phyloP scores from a whole-genome alignment of 2,113 vertebrate genomes.

The Seriola dumerili region DNA sequence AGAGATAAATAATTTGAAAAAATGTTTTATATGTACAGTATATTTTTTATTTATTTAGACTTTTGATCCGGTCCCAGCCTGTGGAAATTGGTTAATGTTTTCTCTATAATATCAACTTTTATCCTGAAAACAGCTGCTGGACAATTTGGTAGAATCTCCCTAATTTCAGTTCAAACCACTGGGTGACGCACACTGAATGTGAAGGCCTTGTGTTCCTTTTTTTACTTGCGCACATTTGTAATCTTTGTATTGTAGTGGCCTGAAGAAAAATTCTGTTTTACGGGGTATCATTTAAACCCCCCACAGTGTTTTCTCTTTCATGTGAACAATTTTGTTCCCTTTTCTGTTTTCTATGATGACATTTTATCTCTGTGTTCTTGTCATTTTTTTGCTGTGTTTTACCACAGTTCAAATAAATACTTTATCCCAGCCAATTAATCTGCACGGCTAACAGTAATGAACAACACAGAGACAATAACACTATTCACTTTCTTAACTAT shows the following conservation, averaged over 20 bases:
- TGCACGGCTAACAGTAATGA: no score
- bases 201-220: background rate
- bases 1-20: background rate
- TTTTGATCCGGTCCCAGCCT: background rate
- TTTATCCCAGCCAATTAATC: background rate
- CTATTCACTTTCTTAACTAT: background rate
- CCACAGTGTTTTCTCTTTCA: background rate
- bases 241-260: background rate
- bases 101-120: background rate
- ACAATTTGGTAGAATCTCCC: slow-evolving; percentile 25
- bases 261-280: background rate
- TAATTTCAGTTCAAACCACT: slow-evolving; percentile 9
- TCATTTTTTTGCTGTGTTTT: background rate
- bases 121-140: background rate
- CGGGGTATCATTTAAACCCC: background rate
- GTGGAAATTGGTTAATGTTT: background rate
- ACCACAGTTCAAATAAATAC: background rate
- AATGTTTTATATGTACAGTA: background rate
- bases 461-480: background rate
- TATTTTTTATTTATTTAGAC: background rate
- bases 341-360: background rate
- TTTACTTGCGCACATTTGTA: background rate
- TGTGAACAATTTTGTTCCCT: background rate
- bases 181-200: background rate
- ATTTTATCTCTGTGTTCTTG: background rate